Base-by-base conservation (phyloP, 2,797 vertebrate species). In the Protosalanx chinensis region DNA sequence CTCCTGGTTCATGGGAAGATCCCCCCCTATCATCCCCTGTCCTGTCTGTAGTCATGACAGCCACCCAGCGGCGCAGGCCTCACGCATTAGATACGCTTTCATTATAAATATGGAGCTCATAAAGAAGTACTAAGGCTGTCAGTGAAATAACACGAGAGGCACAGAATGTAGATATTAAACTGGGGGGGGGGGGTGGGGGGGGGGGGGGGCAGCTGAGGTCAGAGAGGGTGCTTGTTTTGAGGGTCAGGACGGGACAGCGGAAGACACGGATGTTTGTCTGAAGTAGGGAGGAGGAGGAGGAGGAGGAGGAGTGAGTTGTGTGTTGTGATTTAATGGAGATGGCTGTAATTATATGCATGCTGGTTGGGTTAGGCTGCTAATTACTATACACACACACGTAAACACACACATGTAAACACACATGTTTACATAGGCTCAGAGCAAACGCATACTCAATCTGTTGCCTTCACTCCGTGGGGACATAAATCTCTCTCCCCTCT, bases 351-450 rank as follows among this genome's bases (percentile, higher is more conserved):
- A 91, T 82, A 84, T 81, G 88, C 83, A 85, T 84, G 73, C 87
- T 90, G 89, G 91, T 91, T 91, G 84, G 88, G 89, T 90, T 90
- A 91, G 84, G 86, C 84, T 76, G 78, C 87, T 91, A 90, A 91
- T 91, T 91, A 86, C 86, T 7, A 33, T 33, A 63, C 61, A 63
- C 29, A 33, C 30, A 29, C 5, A 41, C 12, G 20, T 13, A 49
- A n/a, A 65, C 30, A 51, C 37, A 41, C n/a, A 49, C 16, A 63
- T 16, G 35, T 20, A 59, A 6, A 59, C 57, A 59, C 57, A 59
- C 57, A 59, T 88, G 88, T 90, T 90, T 89, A 83, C 86, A 86
- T 82, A 73, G 88, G 86, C 88, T 71, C 67, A 77, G 72, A 33
- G 87, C 89, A 70, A 75, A 81, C 57, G 62, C 78, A 79, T 79